A percentile compares a stretch with the other conserved stretches of the same genome.
phyloP scores from a whole-genome alignment of 2,888 invertebrate genomes.

The Melinaea marsaeus region DNA sequence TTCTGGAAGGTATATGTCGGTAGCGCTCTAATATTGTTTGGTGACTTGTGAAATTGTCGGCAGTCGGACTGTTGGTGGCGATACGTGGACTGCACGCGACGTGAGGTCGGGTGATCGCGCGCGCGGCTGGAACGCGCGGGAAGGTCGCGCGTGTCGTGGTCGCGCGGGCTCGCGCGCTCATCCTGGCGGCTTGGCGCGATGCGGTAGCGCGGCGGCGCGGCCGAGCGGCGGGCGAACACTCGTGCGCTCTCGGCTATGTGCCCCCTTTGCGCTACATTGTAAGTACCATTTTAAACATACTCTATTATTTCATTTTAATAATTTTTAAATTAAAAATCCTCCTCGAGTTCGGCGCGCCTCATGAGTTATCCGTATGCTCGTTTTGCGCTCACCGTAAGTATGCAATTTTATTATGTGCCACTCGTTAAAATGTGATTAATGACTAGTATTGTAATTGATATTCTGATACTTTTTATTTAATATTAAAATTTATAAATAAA shows the following conservation, averaged over 20 bases:
- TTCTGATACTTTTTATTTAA: too few relatives aligned
- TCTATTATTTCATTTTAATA: background rate
- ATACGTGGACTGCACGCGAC: constrained; percentile 27
- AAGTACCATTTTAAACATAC: constrained; percentile 46
- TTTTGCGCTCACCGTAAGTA: too few relatives aligned
- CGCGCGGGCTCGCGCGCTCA: constrained; percentile 41
- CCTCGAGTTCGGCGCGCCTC: too few relatives aligned
- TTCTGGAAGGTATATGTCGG: constrained; percentile 18
- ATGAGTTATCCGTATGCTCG: too few relatives aligned
- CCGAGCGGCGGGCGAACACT: constrained; percentile 67
- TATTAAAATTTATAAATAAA: too few relatives aligned
- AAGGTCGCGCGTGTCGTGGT: constrained; percentile 35
- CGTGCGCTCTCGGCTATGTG: constrained; percentile 76
- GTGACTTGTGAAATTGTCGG: constrained; percentile 2
- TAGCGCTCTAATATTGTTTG: constrained; percentile 31
- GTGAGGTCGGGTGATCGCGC: constrained; percentile 31
- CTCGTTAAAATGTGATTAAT: too few relatives aligned
- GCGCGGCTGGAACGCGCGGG: constrained; percentile 35
- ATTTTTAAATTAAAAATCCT: background rate
- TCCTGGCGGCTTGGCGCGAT: constrained; percentile 48
- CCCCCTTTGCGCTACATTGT: constrained; percentile 76
- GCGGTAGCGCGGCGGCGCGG: constrained; percentile 68
- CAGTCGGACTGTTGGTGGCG: constrained; percentile 13
- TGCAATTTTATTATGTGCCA: too few relatives aligned
- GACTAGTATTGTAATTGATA: too few relatives aligned